A percentile compares a stretch with the other conserved stretches of the same genome.
Evolutionary conservation across 2,797 vertebrate genomes (phyloP).

Genomic region (Etheostoma perlongum): DNA sequence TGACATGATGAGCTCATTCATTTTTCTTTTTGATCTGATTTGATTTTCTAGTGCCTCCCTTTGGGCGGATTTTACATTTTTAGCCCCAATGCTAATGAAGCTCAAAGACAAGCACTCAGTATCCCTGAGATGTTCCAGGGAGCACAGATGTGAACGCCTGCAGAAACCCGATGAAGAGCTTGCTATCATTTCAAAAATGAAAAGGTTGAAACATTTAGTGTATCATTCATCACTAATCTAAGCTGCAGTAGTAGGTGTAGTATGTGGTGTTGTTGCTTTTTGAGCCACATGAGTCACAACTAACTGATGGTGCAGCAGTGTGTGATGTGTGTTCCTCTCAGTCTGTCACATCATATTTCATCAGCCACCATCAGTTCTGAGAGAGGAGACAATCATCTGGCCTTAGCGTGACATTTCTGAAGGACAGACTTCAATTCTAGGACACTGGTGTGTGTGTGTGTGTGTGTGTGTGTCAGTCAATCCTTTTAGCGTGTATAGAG

Average conservation of each 20-base stretch:
- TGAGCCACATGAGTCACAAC: constrained; percentile 2
- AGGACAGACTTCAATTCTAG: not conserved
- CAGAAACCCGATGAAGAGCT: not conserved
- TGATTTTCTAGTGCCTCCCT: not conserved
- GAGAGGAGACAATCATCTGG: not conserved
- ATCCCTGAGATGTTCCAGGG: not conserved
- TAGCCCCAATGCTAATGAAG: not conserved
- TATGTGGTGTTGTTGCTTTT: not conserved
- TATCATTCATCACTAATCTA: not conserved
- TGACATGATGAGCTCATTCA: not conserved
- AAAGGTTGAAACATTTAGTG: no score
- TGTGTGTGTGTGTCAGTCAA: not conserved
- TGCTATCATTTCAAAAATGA: no score
- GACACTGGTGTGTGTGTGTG: not conserved
- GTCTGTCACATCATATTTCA: constrained; percentile 21
- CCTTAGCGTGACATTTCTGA: constrained; percentile 10
- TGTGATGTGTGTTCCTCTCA: constrained; percentile 8
- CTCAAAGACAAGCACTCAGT: not conserved
- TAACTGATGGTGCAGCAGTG: not conserved
- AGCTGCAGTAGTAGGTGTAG: not conserved
- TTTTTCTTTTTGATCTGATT: not conserved
- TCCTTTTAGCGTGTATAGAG: no score
- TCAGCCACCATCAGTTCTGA: constrained; percentile 5
- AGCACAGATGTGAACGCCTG: not conserved
- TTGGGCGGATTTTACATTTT: not conserved